Evolutionary conservation across 2,797 vertebrate genomes (phyloP), one percentile per base, ranked within the genome.

Genomic region (Microcaecilia unicolor): DNA sequence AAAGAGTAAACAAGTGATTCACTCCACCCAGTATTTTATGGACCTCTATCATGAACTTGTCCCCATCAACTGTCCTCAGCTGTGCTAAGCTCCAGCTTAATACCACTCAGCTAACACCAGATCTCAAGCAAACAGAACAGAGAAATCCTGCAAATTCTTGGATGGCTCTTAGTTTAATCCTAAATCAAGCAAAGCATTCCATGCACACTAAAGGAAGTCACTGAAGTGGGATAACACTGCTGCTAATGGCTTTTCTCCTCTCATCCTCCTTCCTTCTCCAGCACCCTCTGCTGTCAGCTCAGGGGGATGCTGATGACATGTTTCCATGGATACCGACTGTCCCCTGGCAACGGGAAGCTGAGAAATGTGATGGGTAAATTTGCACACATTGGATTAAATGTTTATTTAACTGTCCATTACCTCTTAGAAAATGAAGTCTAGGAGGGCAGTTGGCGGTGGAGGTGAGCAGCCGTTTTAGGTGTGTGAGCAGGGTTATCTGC

Each of bases 1-100:
- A n/a, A n/a, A n/a, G n/a, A n/a, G n/a, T n/a, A n/a, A n/a, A n/a
- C n/a, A n/a, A n/a, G n/a, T n/a, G n/a, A n/a, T n/a, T n/a, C n/a
- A n/a, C n/a, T n/a, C n/a, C n/a, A n/a, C n/a, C n/a, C n/a, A n/a
- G n/a, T n/a, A n/a, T n/a, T n/a, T n/a, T n/a, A n/a, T n/a, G n/a
- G n/a, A n/a, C n/a, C n/a, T n/a, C n/a, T n/a, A 34, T 75, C 77
- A 77, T 71, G 64, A 69, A 69, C 67, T 76, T 51, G 55, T 50
- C 40, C n/a, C n/a, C n/a, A n/a, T n/a, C n/a, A n/a, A n/a, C n/a
- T n/a, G n/a, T n/a, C 56, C 50, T 36, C 45, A 18, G 40, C 48
- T 42, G 15, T 18, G 38, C 44, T 43, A 32, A 32, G 30, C 28
- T 34, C 37, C 10, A 19, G 59, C 37, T 53, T 48, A 58, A 64